phyloP scores from a whole-genome alignment of 1,140 invertebrate species.

The Vanessa atalanta region DNA sequence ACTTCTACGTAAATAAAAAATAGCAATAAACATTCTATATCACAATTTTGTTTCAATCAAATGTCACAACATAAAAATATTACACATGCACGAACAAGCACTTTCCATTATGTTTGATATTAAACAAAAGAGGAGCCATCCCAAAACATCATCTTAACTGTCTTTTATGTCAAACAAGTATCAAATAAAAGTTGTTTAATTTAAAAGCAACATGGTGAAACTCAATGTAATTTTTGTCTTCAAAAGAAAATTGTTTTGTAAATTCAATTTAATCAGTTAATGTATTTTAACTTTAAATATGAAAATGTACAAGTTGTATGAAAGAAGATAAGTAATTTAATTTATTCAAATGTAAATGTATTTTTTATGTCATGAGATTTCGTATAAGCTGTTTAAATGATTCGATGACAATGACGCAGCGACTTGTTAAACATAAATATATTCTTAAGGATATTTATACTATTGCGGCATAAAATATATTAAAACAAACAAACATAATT shows the following conservation, averaged over 20 bases:
- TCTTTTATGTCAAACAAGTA: conserved; percentile 4
- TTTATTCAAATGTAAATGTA: no score
- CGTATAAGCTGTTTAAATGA: no score
- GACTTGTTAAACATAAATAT: no score
- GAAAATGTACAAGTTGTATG: background rate
- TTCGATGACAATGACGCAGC: no score
- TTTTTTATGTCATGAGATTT: no score
- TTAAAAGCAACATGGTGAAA: conserved; percentile 27
- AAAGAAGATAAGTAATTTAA: no score
- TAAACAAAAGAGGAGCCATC: conserved; percentile 2
- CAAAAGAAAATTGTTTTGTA: conserved; percentile 17
- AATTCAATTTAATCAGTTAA: conserved; percentile 16
- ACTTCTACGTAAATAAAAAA: no score
- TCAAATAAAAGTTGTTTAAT: conserved; percentile 28
- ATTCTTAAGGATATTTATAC: no score
- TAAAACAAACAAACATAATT: no score
- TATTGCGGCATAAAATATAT: no score
- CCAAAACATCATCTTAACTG: conserved; percentile 6
- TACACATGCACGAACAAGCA: background rate
- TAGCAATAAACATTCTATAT: no score
- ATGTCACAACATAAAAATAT: background rate
- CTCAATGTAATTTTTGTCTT: conserved; percentile 4
- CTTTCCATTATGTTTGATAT: background rate
- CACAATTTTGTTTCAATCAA: no score
- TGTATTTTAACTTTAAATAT: conserved; percentile 3